phyloP scores from a whole-genome alignment of 2,797 vertebrate species.

The Coregonus ussuriensis region DNA sequence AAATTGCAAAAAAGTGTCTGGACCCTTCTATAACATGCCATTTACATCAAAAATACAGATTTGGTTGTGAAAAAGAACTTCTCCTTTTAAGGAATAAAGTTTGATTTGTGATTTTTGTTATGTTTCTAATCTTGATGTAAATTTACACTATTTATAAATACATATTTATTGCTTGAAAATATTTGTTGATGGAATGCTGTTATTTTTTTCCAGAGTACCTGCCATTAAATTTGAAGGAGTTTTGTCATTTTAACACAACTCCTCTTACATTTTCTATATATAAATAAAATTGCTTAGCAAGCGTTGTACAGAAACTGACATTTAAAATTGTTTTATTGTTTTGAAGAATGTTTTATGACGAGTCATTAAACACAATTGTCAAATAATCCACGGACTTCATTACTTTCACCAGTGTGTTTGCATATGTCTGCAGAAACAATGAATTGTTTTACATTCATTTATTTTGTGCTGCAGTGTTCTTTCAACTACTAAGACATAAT shows the following conservation, averaged over 20 bases:
- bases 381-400: constrained; percentile 53
- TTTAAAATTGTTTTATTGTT: constrained; percentile 99
- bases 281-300: constrained; percentile 99
- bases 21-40: no score
- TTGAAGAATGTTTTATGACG: constrained; percentile 84
- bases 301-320: constrained; percentile 98
- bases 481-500: background rate
- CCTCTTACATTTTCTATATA: constrained; percentile 99
- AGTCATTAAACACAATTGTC: constrained; percentile 82
- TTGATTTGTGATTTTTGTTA: constrained; percentile 95
- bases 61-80: no score
- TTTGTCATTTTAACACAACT: constrained; percentile 98
- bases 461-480: background rate
- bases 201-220: constrained; percentile 99
- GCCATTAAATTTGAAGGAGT: constrained; percentile 99
- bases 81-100: constrained; percentile 88
- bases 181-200: constrained; percentile 99
- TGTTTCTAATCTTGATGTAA: constrained; percentile 99
- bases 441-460: background rate
- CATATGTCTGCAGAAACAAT: background rate
- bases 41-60: no score
- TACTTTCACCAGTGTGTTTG: background rate
- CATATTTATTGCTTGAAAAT: constrained; percentile 99
- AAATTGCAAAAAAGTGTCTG: no score
- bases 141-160: constrained; percentile 99